These are phyloP conservation scores for Chrysolina americana DNA, from an alignment of 2,888 invertebrate species.

Conservation along the genomic window DNA sequence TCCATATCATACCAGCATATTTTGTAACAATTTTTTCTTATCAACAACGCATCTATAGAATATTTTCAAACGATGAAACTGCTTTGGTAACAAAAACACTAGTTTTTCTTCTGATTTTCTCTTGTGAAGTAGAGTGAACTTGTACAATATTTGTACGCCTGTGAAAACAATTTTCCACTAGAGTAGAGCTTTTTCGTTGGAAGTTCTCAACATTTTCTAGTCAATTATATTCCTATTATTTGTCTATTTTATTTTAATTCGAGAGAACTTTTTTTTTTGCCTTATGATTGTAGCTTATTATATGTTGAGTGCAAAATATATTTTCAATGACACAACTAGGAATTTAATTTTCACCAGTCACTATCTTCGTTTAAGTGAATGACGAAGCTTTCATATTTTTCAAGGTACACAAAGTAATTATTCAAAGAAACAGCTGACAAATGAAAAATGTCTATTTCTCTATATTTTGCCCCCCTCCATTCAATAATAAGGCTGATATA, in stretches of 20 bases:
- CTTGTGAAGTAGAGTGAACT: constrained; percentile 32
- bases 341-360: neutral
- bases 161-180: constrained; percentile 27
- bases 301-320: constrained; percentile 4
- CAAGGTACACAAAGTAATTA: too few species aligned
- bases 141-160: constrained; percentile 54
- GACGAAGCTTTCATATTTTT: too few species aligned
- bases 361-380: too few species aligned
- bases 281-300: neutral
- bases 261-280: neutral
- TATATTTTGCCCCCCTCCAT: too few species aligned
- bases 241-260: neutral
- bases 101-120: constrained; percentile 27
- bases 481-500: too few species aligned
- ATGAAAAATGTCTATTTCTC: too few species aligned
- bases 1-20: too few species aligned
- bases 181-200: constrained; percentile 11
- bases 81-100: too few species aligned
- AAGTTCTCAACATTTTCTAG: constrained; percentile 32
- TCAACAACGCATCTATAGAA: neutral
- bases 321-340: constrained; percentile 9
- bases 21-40: neutral
- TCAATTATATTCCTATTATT: constrained; percentile 34
- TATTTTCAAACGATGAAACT: too few species aligned
- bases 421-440: too few species aligned